These are phyloP conservation scores for Solenopsis fugax DNA, from an alignment of 1,140 invertebrate species.

Conservation along the genomic window DNA sequence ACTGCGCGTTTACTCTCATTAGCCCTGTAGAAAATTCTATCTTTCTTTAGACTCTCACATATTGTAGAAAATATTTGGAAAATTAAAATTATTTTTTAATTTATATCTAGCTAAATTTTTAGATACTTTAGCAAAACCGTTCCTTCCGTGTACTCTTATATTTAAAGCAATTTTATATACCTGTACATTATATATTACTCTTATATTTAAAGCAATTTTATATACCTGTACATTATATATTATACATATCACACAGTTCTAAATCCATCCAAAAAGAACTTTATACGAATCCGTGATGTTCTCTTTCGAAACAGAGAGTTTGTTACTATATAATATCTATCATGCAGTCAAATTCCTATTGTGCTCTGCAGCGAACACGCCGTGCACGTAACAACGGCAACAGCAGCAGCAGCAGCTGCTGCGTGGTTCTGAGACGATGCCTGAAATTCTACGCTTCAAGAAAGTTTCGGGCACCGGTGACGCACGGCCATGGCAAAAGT, in stretches of 20 bases:
- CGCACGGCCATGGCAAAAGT: slow-evolving; percentile 58
- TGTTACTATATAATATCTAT: slow-evolving; percentile 22
- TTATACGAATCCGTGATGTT: slow-evolving; percentile 1
- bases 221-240: neutral
- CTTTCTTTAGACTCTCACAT: neutral
- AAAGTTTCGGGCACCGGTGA: slow-evolving; percentile 63
- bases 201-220: neutral
- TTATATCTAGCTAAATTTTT: no score
- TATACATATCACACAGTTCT: neutral
- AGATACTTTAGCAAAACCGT: no score
- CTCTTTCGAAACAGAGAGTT: neutral
- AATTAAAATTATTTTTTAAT: neutral
- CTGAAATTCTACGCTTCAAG: slow-evolving; percentile 42
- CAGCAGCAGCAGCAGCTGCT: slow-evolving; percentile 28
- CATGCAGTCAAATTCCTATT: slow-evolving; percentile 26
- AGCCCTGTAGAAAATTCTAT: no score
- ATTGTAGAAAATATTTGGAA: neutral
- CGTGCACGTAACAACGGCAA: slow-evolving; percentile 27
- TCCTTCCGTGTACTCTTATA: neutral
- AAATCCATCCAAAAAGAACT: slow-evolving; percentile 13
- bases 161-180: neutral
- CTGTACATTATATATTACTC: neutral
- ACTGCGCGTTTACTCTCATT: no score
- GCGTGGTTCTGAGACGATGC: slow-evolving; percentile 55
- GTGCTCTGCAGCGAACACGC: neutral